A percentile compares a stretch with the other conserved stretches of the same genome.
These are phyloP conservation scores for Tridacna crocea DNA, from an alignment of 2,888 invertebrate species.

Conservation along the genomic window DNA sequence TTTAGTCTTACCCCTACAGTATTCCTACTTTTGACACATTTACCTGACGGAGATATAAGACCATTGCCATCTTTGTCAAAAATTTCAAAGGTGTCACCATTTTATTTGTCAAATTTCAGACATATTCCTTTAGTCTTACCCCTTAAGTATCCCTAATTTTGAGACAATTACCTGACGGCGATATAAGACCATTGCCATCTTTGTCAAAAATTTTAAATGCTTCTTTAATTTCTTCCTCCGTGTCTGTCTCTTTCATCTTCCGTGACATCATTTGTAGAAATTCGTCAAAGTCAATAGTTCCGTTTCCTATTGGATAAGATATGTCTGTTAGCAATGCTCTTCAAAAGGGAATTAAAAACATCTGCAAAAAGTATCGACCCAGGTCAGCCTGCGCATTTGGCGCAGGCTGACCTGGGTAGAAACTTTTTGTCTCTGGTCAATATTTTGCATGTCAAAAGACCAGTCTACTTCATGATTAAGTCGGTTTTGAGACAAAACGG, in stretches of 20 bases:
- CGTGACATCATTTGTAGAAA: conserved; percentile 61
- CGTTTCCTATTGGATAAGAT: conserved; percentile 45
- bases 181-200: conserved; percentile 41
- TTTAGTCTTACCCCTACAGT: too few species aligned
- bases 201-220: conserved; percentile 49
- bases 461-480: too few species aligned
- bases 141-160: too few species aligned
- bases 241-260: conserved; percentile 63
- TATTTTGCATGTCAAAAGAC: too few species aligned
- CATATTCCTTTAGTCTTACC: too few species aligned
- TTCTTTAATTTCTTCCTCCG: conserved; percentile 56
- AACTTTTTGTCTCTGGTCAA: too few species aligned
- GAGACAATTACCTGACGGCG: conserved; percentile 18
- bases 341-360: too few species aligned
- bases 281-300: conserved; percentile 63
- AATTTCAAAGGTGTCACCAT: conserved; percentile 45
- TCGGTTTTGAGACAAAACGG: too few species aligned
- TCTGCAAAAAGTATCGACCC: too few species aligned
- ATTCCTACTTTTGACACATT: background rate
- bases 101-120: too few species aligned
- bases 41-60: conserved; percentile 49
- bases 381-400: too few species aligned
- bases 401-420: too few species aligned
- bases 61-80: conserved; percentile 56
- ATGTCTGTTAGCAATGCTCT: background rate